These are phyloP conservation scores for Orientallactaga bullata DNA, from an alignment of 2,113 vertebrate species.

Conservation along the genomic window DNA sequence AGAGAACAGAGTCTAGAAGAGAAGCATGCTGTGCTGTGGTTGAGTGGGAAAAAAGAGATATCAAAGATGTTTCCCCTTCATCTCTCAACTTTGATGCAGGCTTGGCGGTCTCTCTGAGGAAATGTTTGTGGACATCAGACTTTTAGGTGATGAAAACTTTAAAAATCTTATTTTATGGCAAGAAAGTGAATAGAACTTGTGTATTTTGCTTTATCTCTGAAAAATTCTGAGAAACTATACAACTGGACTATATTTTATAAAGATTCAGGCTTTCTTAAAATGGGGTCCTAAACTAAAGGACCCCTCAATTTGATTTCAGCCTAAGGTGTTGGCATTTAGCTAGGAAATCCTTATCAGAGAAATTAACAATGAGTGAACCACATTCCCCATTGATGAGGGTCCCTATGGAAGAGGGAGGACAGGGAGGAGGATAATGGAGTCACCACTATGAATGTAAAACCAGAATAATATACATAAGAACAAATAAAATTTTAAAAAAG, in stretches of 20 bases:
- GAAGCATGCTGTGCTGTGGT: neutral
- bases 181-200: neutral
- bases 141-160: slow-evolving; percentile 12
- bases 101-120: neutral
- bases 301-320: slow-evolving; percentile 24
- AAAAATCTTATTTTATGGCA: neutral
- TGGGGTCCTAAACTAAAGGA: neutral
- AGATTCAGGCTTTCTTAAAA: neutral
- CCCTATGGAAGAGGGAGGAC: too few species aligned
- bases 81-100: neutral
- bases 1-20: neutral
- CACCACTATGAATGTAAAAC: too few species aligned
- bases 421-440: too few species aligned
- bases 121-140: neutral
- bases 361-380: too few species aligned
- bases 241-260: neutral
- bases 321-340: neutral
- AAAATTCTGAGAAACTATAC: neutral
- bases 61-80: neutral
- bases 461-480: too few species aligned
- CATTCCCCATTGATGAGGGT: too few species aligned
- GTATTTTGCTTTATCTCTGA: neutral
- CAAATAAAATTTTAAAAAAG: too few species aligned
- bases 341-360: neutral
- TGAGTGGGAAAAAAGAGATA: neutral